A percentile compares a stretch with the other conserved stretches of the same genome.
Evolutionary conservation across 2,888 invertebrate genomes (phyloP).

Genomic region (Meganola albula): DNA sequence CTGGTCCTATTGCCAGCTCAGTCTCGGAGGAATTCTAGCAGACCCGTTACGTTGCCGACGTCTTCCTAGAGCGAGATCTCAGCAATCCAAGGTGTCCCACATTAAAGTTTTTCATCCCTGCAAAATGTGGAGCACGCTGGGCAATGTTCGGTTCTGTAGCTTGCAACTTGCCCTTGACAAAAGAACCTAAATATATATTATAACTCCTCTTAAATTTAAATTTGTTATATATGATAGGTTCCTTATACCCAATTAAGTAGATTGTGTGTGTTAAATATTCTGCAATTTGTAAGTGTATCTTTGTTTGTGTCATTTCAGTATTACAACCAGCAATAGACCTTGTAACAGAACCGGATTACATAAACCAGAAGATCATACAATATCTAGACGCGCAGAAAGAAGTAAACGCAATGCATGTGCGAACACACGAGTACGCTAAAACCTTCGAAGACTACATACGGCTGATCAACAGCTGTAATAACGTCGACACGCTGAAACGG

Average conservation of each 20-base stretch:
- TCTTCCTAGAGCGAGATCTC: too few relatives aligned
- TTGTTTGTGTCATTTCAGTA: slow-evolving; percentile 69
- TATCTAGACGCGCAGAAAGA: slow-evolving; percentile 90
- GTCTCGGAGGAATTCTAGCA: too few relatives aligned
- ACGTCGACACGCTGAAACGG: slow-evolving; percentile 88
- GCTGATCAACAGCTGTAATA: slow-evolving; percentile 88
- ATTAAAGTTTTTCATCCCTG: too few relatives aligned
- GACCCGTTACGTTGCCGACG: too few relatives aligned
- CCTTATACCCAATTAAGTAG: neutral
- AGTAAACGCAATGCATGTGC: slow-evolving; percentile 85
- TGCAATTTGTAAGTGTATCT: neutral
- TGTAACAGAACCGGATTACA: slow-evolving; percentile 93
- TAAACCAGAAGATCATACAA: slow-evolving; percentile 90
- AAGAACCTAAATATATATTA: too few relatives aligned
- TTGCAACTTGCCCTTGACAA: too few relatives aligned
- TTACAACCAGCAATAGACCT: slow-evolving; percentile 89
- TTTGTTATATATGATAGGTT: too few relatives aligned
- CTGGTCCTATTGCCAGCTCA: too few relatives aligned
- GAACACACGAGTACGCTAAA: slow-evolving; percentile 91
- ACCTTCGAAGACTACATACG: slow-evolving; percentile 93
- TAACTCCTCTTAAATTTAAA: too few relatives aligned
- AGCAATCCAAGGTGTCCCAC: too few relatives aligned
- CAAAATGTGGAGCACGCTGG: too few relatives aligned
- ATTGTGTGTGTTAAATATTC: neutral
- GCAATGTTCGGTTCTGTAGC: too few relatives aligned